Conservation (phyloP, 2,888 invertebrate genomes). For the Lasioglossum figueresi region DNA sequence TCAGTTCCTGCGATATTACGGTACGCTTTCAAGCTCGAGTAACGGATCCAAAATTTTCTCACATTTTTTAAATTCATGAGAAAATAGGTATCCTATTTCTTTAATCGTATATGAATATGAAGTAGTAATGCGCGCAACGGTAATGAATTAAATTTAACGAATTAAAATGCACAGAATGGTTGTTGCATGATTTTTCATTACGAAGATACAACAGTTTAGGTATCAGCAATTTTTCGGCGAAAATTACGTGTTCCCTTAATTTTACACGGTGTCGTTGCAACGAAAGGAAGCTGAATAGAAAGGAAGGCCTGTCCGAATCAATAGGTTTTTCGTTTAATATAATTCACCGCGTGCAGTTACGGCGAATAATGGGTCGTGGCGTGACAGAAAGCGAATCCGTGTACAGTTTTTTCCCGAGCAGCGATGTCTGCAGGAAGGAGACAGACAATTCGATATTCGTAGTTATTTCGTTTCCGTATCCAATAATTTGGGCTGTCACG, state of each 20-base stretch:
- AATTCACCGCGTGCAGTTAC: neutral
- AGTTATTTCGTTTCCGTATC: neutral
- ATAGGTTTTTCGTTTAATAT: neutral
- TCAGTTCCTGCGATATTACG: neutral
- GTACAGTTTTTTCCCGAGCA: neutral
- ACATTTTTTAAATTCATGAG: neutral
- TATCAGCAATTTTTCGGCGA: neutral
- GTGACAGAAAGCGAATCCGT: neutral
- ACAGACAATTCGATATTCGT: neutral
- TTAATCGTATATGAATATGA: neutral
- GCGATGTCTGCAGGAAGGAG: neutral
- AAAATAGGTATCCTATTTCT: neutral
- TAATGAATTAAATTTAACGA: neutral
- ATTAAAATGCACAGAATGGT: neutral
- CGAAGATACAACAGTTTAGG: too few relatives aligned
- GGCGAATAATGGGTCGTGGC: neutral
- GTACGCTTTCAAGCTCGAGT: neutral
- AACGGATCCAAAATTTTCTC: neutral
- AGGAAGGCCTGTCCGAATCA: neutral
- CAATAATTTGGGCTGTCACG: neutral
- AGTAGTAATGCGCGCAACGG: neutral
- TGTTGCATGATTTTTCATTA: too few relatives aligned
- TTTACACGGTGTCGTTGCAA: neutral
- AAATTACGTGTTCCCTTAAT: neutral
- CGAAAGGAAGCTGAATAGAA: neutral